Evolutionary conservation across 2,113 vertebrate species (phyloP).

Genomic region (Pituophis catenifer): DNA sequence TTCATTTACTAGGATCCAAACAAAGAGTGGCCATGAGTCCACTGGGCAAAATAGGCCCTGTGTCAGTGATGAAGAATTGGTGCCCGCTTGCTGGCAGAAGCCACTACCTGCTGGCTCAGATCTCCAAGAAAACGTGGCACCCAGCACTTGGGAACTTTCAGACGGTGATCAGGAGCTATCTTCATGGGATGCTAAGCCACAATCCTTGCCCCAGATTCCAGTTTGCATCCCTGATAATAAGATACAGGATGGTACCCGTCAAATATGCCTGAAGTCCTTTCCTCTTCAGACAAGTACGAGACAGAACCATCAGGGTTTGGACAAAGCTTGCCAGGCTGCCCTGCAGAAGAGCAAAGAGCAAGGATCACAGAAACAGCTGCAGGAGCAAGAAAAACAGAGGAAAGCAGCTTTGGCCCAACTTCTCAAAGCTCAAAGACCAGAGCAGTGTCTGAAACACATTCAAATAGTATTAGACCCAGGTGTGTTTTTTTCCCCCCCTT

Average conservation of each 20-base stretch:
- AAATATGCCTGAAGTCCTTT: slow-evolving; percentile 3
- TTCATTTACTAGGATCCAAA: neutral
- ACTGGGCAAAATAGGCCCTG: neutral
- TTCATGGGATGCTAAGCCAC: rapidly evolving
- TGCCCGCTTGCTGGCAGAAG: rapidly evolving
- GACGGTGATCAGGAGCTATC: neutral
- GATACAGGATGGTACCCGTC: neutral
- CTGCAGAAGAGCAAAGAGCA: slow-evolving; percentile 49
- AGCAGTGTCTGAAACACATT: slow-evolving; percentile 83
- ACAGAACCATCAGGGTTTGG: slow-evolving; percentile 47
- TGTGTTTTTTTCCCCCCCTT: slow-evolving; percentile 39
- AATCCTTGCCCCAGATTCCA: neutral
- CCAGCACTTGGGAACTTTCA: rapidly evolving
- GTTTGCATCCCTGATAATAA: rapidly evolving
- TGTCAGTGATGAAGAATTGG: neutral
- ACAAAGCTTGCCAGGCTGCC: slow-evolving; percentile 47
- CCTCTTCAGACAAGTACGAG: slow-evolving; percentile 58
- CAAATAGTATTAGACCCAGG: slow-evolving; percentile 83
- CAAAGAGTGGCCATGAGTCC: neutral
- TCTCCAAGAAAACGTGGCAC: neutral
- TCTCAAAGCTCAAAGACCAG: slow-evolving; percentile 77
- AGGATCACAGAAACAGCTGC: slow-evolving; percentile 52
- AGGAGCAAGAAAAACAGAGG: slow-evolving; percentile 64
- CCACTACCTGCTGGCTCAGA: neutral
- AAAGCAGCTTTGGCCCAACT: slow-evolving; percentile 61